Evolutionary conservation across 2,113 vertebrate genomes (phyloP), one percentile per base, ranked within the genome.

Genomic region (Romanogobio albipinnatus): DNA sequence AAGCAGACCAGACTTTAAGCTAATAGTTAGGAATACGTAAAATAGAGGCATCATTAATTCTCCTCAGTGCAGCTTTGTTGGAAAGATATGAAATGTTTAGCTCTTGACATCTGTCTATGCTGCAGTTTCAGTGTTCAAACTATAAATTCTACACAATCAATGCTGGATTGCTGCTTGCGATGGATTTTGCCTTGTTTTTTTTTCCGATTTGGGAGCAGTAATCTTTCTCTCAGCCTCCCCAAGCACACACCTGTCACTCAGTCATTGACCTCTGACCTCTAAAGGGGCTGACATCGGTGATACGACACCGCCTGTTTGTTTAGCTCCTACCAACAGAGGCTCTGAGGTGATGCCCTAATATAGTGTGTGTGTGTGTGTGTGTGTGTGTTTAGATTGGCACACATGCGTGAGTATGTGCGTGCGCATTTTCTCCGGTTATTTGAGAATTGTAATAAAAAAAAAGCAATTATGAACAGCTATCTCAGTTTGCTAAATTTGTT

Each of bases 281-380:
- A 64, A 73, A 77, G 74, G 26, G 76, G 68, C 76, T 79, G 75
- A 85, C 76, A 86, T 33, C 8, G 51, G 73, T 74, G 82, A 83
- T 56, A 58, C 59, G 39, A 84, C 58, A 78, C 49, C n/a, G 39
- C 79, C 70, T 84, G 85, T 87, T 87, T 84, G 86, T 88, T 90
- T 87, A 85, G 84, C 49, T 76, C 68, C 59, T 66, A 85, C 86
- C 81, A 82, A 76, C 70, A 47, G 45, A 82, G 88, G 64, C 83
- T 84, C 64, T 15, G 66, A 79, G 75, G 74, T 84, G 81, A 68
- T 73, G 59, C 9, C 49, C 68, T 86, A 64, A 84, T 73, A 53
- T 43, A 36, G 49, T 36, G 47, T 24, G 49, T 43, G 22, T 36
- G 64, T 33, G 49, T 80, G 26, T 66, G 64, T 66, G 26, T 33